Base-by-base conservation (phyloP, 2,888 invertebrate species). In the Trisateles emortualis region DNA sequence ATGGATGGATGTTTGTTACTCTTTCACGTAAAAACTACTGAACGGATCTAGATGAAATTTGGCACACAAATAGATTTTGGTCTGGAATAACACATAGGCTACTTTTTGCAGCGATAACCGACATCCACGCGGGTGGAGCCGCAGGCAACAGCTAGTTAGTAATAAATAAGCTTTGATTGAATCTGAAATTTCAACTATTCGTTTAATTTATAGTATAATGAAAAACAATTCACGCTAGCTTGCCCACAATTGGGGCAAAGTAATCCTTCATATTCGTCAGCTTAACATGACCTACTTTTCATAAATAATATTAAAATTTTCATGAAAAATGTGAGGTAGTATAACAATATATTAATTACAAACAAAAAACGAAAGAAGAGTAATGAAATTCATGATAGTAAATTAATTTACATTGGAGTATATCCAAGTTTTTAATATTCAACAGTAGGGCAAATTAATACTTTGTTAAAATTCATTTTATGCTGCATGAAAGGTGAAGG, bases 361-460 rank as follows among this genome's bases (percentile, higher is more conserved):
- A 4, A 6, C 16, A 13, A 16, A 33, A 11, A 33, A 35, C 2
- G 10, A 35, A 9, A 13, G 35, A 14, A 19, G 36, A 19, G 4
- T 38, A 35, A 35, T 19, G 19, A 8, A 17, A 35, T 9, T 16
- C 11, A n/a, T 9, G 35, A 35, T 16, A 35, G 16, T 38, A 38
- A 38, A 38, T 38, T 38, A 38, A 38, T 38, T 38, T 19, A n/a
- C 36, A 38, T 38, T 38, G 35, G 5, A 35, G 9, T 9, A 8
- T 14, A 16, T 35, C 16, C 36, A 38, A 38, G 36, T n/a, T 19
- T 16, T 38, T 38, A 17, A 38, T 38, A 38, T 19, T 19, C 36
- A 38, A 5, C 8, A 19, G n/a, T n/a, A 10, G 19, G 1, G n/a
- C n/a, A 19, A 19, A n/a, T 35, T 35, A 13, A 13, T 35, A 35